Base-by-base conservation (phyloP, 2,888 invertebrate genomes). In the Meteorus cinctellus region DNA sequence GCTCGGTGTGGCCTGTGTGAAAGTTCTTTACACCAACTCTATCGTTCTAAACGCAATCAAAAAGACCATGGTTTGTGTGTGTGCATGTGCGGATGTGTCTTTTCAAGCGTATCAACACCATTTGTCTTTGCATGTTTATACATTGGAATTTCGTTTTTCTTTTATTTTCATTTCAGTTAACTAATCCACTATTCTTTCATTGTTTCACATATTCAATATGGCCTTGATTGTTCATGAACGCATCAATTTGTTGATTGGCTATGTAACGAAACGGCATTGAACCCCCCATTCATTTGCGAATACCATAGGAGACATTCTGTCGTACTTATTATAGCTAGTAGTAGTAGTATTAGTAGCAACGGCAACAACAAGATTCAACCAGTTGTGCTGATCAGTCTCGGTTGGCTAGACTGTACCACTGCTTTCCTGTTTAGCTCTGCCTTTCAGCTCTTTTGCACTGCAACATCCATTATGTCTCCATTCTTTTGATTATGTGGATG, bases 381-480 rank as follows among this genome's bases (percentile, higher is more conserved):
- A 65, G 36, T 65, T n/a, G 34, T 31, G 4, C 34, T 31, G 16
- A 31, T 12, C 41, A 41, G 78, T 78, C 77, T 75, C 79, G 77
- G 77, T 79, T 80, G 79, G 79, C 79, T 79, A 78, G 75, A 77
- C 79, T 79, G 72, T 65, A n/a, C 29, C 62, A 65, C 29, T 59
- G 62, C 59, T 75, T 31, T 69, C 45, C 51, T 36, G 16, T 59
- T 70, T 55, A 16, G 65, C 4, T 55, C 70, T 65, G 41, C 74
- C 69, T 70, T 77, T 75, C 74, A 65, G 78, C 19, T 24, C 55
- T 24, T 55, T 41, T 55, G 19, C 10, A 19, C 6, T 4, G 24
- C 55, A 55, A 55, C 55, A 55, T 55, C 6, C 41, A 41, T 41
- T 16, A 24, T 0, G 1, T 45, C 24, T 31, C n/a, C 8, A 51